Conservation (phyloP, 2,888 invertebrate species). For the Cosmopolites sordidus region DNA sequence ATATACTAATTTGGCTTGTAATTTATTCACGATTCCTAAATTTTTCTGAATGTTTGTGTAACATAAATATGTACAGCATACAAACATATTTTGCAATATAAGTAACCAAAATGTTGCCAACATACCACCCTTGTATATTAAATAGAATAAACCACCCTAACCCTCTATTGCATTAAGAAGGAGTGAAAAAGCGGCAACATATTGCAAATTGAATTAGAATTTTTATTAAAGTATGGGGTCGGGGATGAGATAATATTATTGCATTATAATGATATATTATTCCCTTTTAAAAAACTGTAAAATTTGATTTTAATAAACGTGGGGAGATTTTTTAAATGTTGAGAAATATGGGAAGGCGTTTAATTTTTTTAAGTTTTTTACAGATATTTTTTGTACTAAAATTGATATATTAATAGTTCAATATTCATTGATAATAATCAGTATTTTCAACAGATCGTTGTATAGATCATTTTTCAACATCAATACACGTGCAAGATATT, state of each 20-base stretch:
- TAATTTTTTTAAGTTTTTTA: background rate
- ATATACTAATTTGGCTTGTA: no score
- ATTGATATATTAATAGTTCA: no score
- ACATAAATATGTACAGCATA: no score
- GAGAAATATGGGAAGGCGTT: background rate
- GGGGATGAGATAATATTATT: slow-evolving; percentile 6
- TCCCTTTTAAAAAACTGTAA: slow-evolving; percentile 3
- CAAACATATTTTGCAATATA: no score
- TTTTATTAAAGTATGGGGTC: slow-evolving; percentile 11
- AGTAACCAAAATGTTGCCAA: no score
- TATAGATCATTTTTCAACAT: no score
- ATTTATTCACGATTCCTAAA: no score
- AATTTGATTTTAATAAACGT: slow-evolving; percentile 1
- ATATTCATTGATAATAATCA: no score
- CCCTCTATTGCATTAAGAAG: background rate
- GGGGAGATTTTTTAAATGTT: background rate
- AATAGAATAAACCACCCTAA: slow-evolving; percentile 1
- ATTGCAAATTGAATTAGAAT: slow-evolving; percentile 13
- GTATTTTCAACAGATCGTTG: no score
- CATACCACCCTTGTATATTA: background rate
- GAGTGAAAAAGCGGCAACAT: slow-evolving; percentile 5
- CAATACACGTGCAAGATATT: no score
- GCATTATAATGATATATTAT: slow-evolving; percentile 12
- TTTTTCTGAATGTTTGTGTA: no score
- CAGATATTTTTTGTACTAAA: no score